Evolutionary conservation across 2,797 vertebrate genomes (phyloP).

Genomic region (Sandelia bainsii): DNA sequence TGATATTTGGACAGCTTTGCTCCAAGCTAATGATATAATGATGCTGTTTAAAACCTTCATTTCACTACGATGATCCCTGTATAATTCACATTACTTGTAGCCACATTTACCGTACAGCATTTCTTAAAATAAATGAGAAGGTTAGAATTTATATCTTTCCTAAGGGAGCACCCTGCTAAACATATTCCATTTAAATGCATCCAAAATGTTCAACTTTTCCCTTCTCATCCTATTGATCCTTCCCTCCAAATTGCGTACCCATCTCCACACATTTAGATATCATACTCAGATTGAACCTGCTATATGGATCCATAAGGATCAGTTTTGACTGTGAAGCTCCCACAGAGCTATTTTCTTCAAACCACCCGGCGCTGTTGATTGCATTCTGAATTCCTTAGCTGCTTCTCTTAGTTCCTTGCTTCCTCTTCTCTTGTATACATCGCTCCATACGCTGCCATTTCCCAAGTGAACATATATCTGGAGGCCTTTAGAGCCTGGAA

Average conservation of each 20-base stretch:
- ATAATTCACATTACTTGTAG: not conserved
- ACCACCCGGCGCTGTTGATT: conserved; percentile 10
- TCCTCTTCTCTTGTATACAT: not conserved
- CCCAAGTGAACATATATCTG: conserved; percentile 32
- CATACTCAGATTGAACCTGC: conserved; percentile 39
- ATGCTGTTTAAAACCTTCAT: not conserved
- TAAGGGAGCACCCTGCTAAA: not conserved
- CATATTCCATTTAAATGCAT: conserved; percentile 6
- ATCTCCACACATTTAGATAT: conserved; percentile 49
- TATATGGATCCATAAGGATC: conserved; percentile 14
- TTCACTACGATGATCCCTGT: not conserved
- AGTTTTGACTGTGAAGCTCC: conserved; percentile 7
- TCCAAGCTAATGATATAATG: conserved; percentile 4
- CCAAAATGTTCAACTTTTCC: not conserved
- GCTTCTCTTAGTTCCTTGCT: conserved; percentile 15
- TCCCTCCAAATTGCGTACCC: conserved; percentile 19
- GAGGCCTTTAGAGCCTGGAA: conserved; percentile 26
- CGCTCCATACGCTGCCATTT: conserved; percentile 36
- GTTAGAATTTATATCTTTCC: conserved; percentile 1
- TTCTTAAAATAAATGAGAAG: conserved; percentile 4
- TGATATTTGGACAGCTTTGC: conserved; percentile 5
- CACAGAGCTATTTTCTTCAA: conserved; percentile 29
- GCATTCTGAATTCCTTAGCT: conserved; percentile 3
- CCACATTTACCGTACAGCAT: not conserved
- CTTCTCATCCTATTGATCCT: conserved; percentile 8